These are phyloP conservation scores for Papilio elwesi DNA, from an alignment of 2,888 invertebrate genomes.

Conservation along the genomic window DNA sequence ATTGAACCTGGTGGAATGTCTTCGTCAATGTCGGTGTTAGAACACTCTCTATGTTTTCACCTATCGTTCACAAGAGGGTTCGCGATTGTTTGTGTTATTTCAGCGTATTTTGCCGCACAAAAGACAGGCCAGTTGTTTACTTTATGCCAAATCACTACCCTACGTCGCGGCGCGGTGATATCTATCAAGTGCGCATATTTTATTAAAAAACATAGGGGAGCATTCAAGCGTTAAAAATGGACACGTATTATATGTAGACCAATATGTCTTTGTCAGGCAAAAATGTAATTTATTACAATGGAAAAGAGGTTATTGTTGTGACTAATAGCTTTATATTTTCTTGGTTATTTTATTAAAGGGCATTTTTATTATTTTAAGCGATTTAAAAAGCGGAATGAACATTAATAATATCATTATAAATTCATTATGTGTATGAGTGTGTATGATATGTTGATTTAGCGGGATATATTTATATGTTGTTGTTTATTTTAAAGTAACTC, in stretches of 20 bases:
- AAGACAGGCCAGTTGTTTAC: conserved; percentile 76
- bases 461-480: conserved; percentile 1
- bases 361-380: conserved; percentile 60
- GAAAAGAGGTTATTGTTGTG: conserved; percentile 19
- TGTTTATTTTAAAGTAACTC: background rate
- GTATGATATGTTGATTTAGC: conserved; percentile 49
- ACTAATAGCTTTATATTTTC: conserved; percentile 26
- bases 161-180: conserved; percentile 66
- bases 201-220: conserved; percentile 77
- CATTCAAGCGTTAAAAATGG: conserved; percentile 48
- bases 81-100: conserved; percentile 78
- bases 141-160: conserved; percentile 70
- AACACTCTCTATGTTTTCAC: conserved; percentile 67
- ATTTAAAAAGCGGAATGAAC: conserved; percentile 52
- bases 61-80: conserved; percentile 62
- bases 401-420: conserved; percentile 55
- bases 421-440: conserved; percentile 41
- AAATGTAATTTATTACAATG: conserved; percentile 36
- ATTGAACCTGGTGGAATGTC: too few species aligned
- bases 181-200: conserved; percentile 74
- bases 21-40: background rate
- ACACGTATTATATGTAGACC: conserved; percentile 42
- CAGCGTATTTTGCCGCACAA: conserved; percentile 75
- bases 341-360: conserved; percentile 38
- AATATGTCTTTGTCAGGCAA: conserved; percentile 30